Percentiles rank a stretch among this genome's conserved stretches.
Conservation (phyloP, 1,140 invertebrate genomes). For the Teleopsis dalmanni region DNA sequence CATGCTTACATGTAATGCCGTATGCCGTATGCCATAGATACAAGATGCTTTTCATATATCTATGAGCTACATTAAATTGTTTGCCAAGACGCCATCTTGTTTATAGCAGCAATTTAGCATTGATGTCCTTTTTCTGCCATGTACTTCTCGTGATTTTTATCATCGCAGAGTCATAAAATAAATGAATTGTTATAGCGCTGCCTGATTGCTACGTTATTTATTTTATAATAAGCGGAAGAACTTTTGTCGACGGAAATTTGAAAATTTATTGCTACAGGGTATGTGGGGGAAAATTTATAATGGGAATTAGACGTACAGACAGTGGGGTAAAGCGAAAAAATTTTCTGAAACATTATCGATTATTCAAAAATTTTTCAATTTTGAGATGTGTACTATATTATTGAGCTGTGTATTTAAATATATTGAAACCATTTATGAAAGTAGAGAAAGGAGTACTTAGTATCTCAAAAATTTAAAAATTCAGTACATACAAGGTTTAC, state of each 20-base stretch:
- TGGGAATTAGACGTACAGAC: too few relatives aligned
- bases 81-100: conserved; percentile 27
- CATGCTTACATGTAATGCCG: not conserved
- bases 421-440: too few relatives aligned
- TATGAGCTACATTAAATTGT: conserved; percentile 8
- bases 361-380: too few relatives aligned
- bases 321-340: too few relatives aligned
- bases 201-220: conserved; percentile 42
- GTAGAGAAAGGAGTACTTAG: too few relatives aligned
- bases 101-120: not conserved
- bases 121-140: conserved; percentile 3
- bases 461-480: too few relatives aligned
- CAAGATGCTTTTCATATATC: conserved; percentile 6
- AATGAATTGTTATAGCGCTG: conserved; percentile 43
- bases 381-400: too few relatives aligned
- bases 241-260: not conserved
- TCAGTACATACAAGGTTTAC: too few relatives aligned
- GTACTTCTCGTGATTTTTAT: conserved; percentile 13
- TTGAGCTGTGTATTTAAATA: too few relatives aligned
- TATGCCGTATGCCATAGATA: not conserved
- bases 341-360: too few relatives aligned
- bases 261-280: too few relatives aligned
- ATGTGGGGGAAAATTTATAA: too few relatives aligned
- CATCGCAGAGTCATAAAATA: conserved; percentile 37
- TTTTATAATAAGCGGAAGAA: conserved; percentile 31